phyloP scores from a whole-genome alignment of 2,113 vertebrate genomes.

The Manacus vitellinus region DNA sequence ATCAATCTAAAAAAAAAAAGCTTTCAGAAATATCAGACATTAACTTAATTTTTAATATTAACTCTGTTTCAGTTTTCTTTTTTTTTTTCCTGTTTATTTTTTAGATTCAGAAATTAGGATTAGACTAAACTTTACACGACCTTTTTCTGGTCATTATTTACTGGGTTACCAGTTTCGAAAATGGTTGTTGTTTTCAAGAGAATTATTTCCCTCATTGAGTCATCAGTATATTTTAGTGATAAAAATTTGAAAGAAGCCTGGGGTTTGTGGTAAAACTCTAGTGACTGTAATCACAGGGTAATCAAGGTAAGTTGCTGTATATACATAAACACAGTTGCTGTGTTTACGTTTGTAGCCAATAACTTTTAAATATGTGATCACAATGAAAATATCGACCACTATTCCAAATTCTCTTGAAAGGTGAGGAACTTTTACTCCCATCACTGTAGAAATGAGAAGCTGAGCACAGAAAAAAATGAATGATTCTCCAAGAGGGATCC shows the following conservation, averaged over 20 bases:
- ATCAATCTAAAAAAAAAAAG: neutral
- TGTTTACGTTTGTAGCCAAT: neutral
- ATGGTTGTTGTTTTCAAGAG: neutral
- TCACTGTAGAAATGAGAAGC: neutral
- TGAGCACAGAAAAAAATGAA: neutral
- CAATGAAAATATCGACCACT: neutral
- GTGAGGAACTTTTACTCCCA: neutral
- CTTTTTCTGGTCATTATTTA: neutral
- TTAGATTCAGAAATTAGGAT: neutral
- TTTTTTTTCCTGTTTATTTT: neutral
- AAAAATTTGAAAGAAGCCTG: neutral
- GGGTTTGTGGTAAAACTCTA: neutral
- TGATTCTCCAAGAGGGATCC: neutral
- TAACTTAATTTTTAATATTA: neutral
- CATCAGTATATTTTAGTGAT: neutral
- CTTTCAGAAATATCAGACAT: neutral
- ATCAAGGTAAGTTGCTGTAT: neutral
- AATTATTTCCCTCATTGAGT: neutral
- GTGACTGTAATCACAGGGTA: neutral
- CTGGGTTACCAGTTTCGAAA: neutral
- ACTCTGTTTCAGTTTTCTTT: neutral
- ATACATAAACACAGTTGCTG: neutral
- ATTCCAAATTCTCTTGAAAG: neutral
- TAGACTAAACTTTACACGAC: fast-evolving
- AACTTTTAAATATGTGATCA: neutral